Evolutionary conservation across 1,140 invertebrate species (phyloP), one percentile per base, ranked within the genome.

Genomic region (Sweltsa coloradensis): DNA sequence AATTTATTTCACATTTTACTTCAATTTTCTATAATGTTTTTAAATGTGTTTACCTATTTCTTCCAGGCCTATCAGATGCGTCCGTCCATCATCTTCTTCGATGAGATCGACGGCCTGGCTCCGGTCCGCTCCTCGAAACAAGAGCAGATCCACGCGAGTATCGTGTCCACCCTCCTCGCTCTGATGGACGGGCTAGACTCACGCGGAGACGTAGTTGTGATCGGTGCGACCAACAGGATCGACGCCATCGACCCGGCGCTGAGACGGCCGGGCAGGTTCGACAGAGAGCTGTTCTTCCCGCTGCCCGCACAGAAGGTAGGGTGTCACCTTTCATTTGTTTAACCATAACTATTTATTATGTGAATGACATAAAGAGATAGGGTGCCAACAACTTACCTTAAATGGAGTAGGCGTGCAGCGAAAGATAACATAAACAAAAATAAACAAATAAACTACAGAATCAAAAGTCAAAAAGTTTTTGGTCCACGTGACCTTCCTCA

Each of bases 41-140:
- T 13, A 11, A 25, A 22, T 49, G 22, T 51, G 27, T 29, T 19
- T 37, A n/a, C n/a, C n/a, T n/a, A 49, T 46, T 29, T 34, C 6
- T 7, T 48, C 51, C 70, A 65, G 78, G 81, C 82, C 0, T 64
- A 76, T 37, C 77, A 80, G 60, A 75, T 75, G 55, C 76, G 78
- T 41, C 82, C 82, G 3, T 78, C 75, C 45, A 83, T 81, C 3
- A 82, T 85, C 37, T 85, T 85, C 55, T 79, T 85, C 48, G 83
- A 85, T 63, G 82, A 85, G 62, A 78, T 85, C 18, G 82, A 85
- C 54, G 78, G 79, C 2, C 61, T 85, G n/a, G 79, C 79, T 50
- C 77, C 76, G 0, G 67, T 72, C 22, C 59, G 83, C 52, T 78
- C 79, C 4, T 65, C 64, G 18, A 69, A 71, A 11, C 73, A 74